phyloP scores from a whole-genome alignment of 30 jellyfish, hydroid and myxozoan genomes.

The Turritopsis rubra region DNA sequence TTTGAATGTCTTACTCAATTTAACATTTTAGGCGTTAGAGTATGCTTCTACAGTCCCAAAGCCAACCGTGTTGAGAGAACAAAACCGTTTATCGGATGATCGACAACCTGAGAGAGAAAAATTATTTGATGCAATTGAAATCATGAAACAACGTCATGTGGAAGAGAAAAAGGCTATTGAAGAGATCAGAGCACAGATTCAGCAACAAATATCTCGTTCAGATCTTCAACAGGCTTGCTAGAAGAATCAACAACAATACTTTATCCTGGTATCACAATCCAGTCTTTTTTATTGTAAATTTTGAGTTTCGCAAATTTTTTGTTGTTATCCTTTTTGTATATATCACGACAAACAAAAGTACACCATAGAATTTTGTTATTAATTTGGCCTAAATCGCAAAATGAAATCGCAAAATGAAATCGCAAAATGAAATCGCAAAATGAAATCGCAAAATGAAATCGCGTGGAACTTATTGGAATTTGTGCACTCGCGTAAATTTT shows the following conservation, averaged over 20 bases:
- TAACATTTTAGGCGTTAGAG: conserved; percentile 1
- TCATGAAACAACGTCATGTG: neutral
- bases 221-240: neutral
- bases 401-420: no score
- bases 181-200: conserved; percentile 8
- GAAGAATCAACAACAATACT: neutral
- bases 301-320: no score
- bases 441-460: no score
- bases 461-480: no score
- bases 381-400: no score
- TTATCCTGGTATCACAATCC: neutral
- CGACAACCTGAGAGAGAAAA: neutral
- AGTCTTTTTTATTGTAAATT: no score
- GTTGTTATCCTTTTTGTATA: no score
- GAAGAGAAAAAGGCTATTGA: conserved; percentile 6
- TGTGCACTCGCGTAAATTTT: no score
- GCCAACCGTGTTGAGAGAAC: conserved; percentile 3
- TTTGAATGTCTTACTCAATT: neutral
- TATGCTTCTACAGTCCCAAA: conserved; percentile 2
- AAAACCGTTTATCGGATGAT: neutral
- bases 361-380: no score
- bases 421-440: no score
- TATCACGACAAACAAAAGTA: no score
- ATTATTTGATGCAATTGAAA: neutral
- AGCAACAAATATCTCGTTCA: neutral